Conservation (phyloP, 2,888 invertebrate species). For the Saturnia japonica region DNA sequence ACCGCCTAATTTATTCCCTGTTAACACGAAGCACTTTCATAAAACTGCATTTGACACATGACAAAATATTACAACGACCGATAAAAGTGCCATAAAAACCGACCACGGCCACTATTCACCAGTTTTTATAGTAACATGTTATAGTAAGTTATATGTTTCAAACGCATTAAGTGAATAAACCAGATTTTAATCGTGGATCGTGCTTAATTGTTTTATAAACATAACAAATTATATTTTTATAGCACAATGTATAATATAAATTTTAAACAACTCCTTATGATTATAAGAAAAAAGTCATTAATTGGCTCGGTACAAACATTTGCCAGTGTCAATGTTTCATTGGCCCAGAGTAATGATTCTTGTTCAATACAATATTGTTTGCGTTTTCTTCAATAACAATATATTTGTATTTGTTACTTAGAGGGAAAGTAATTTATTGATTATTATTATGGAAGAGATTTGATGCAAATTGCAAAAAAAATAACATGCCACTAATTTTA, state of each 20-base stretch:
- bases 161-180: slow-evolving; percentile 1
- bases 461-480: too few species aligned
- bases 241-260: too few species aligned
- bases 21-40: slow-evolving; percentile 54
- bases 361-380: too few species aligned
- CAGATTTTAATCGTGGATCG: neutral
- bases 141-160: slow-evolving; percentile 2
- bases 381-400: too few species aligned
- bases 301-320: neutral
- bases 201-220: neutral
- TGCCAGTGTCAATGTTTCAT: too few species aligned
- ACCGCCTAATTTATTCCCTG: slow-evolving; percentile 50
- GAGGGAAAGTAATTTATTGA: too few species aligned
- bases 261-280: neutral
- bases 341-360: too few species aligned
- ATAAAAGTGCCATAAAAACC: slow-evolving; percentile 38
- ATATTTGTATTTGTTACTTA: too few species aligned
- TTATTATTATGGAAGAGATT: too few species aligned
- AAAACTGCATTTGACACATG: slow-evolving; percentile 57
- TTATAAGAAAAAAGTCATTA: neutral
- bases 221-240: too few species aligned
- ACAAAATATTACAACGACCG: slow-evolving; percentile 39
- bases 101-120: slow-evolving; percentile 34
- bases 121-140: slow-evolving; percentile 5
- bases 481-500: too few species aligned